These are phyloP conservation scores for Sebastes kiyomatsui DNA, from an alignment of 2,797 vertebrate species.

Conservation along the genomic window DNA sequence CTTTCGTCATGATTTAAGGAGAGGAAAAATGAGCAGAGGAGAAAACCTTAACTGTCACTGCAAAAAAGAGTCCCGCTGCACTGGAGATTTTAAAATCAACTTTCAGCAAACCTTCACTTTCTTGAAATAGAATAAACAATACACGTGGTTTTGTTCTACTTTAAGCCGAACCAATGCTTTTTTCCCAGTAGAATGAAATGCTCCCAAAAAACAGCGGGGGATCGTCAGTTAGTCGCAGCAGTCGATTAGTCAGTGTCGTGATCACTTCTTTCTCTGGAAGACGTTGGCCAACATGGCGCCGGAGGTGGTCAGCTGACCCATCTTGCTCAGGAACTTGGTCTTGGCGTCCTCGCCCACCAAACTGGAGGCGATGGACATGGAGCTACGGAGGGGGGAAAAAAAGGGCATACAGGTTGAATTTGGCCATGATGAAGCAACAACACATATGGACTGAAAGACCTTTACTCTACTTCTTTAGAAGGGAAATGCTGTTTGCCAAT, in stretches of 20 bases:
- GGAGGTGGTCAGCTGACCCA: constrained; percentile 98
- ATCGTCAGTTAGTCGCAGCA: constrained; percentile 72
- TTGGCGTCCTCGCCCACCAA: constrained; percentile 98
- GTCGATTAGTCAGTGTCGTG: constrained; percentile 10
- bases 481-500: constrained; percentile 49
- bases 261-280: constrained; percentile 98
- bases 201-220: constrained; percentile 76
- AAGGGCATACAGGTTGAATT: background rate
- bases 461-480: constrained; percentile 12
- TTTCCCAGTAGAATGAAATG: constrained; percentile 44
- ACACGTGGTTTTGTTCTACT: constrained; percentile 8
- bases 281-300: constrained; percentile 99
- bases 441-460: background rate
- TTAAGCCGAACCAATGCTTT: constrained; percentile 31
- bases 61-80: constrained; percentile 32
- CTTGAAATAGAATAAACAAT: constrained; percentile 19
- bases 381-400: constrained; percentile 75
- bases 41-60: constrained; percentile 21
- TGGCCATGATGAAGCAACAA: background rate
- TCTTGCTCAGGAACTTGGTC: constrained; percentile 99
- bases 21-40: constrained; percentile 7
- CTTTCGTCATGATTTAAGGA: constrained; percentile 15
- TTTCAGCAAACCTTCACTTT: constrained; percentile 16
- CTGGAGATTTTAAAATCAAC: constrained; percentile 16
- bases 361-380: constrained; percentile 96